Conservation (phyloP, 2,113 vertebrate species). For the Phalacrocorax brasilianus region DNA sequence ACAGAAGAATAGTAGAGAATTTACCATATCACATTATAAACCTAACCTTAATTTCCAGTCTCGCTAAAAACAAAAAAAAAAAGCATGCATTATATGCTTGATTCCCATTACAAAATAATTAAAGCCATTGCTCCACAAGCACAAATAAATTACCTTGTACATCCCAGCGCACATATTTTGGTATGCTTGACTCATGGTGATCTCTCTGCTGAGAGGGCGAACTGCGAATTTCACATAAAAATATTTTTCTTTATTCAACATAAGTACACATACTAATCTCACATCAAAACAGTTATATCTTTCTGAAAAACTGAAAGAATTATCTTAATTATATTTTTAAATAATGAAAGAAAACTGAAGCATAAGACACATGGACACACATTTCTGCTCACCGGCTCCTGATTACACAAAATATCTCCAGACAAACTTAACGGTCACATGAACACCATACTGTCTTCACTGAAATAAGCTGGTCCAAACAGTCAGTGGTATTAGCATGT, state of each 20-base stretch:
- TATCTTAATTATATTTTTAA: neutral
- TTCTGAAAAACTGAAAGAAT: no score
- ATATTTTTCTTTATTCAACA: accelerated
- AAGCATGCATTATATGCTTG: neutral
- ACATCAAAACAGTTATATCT: neutral
- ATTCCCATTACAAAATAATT: neutral
- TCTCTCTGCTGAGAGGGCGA: slow-evolving; percentile 94
- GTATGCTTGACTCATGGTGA: slow-evolving; percentile 97
- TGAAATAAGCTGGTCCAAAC: neutral
- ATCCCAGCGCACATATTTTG: slow-evolving; percentile 99
- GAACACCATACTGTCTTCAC: neutral
- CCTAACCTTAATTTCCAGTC: neutral
- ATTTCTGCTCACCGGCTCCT: neutral
- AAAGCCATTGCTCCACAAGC: neutral
- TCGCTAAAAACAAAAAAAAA: neutral
- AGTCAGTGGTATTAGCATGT: neutral
- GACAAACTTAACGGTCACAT: neutral
- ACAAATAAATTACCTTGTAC: slow-evolving; percentile 87
- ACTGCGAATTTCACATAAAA: slow-evolving; percentile 73
- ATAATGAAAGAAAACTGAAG: neutral
- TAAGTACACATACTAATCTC: neutral
- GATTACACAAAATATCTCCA: neutral
- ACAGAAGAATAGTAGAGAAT: neutral
- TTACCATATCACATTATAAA: neutral
- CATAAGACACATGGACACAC: neutral